These are phyloP conservation scores for Anas bernieri DNA, from an alignment of 2,797 vertebrate genomes.

Conservation along the genomic window DNA sequence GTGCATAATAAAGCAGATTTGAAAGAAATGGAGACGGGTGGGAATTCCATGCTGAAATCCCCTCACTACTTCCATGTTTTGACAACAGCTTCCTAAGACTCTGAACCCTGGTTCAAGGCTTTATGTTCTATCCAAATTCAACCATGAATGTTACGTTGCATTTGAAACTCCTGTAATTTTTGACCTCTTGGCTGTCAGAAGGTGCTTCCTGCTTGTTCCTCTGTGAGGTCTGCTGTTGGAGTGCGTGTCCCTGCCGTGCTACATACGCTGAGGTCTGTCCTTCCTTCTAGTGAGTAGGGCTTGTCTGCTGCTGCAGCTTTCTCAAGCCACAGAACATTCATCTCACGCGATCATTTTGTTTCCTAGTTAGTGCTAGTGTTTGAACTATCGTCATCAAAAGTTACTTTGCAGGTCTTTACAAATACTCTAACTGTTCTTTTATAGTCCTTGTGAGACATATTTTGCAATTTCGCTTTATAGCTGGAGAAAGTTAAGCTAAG, in stretches of 20 bases:
- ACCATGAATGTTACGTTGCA: accelerated
- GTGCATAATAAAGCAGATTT: background rate
- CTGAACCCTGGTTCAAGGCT: background rate
- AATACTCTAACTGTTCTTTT: background rate
- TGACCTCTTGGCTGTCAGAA: background rate
- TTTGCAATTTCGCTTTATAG: background rate
- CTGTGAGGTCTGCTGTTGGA: background rate
- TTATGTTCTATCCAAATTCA: accelerated
- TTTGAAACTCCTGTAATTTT: background rate
- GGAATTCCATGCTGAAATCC: background rate
- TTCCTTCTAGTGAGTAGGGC: background rate
- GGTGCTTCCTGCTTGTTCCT: background rate
- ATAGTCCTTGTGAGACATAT: background rate
- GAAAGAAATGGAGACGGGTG: background rate
- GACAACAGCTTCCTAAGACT: background rate
- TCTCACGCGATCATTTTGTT: background rate
- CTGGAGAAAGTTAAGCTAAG: background rate
- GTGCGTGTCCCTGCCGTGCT: background rate
- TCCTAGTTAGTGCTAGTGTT: background rate
- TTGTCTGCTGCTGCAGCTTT: background rate
- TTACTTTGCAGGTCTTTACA: background rate
- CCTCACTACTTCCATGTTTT: background rate
- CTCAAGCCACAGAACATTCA: background rate
- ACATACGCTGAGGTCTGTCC: background rate
- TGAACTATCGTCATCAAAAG: background rate